Evolutionary conservation across 35 echinoderm and acorn worm species (phyloP), one percentile per base, ranked within the genome.

Genomic region (Holothuria glaberrima): DNA sequence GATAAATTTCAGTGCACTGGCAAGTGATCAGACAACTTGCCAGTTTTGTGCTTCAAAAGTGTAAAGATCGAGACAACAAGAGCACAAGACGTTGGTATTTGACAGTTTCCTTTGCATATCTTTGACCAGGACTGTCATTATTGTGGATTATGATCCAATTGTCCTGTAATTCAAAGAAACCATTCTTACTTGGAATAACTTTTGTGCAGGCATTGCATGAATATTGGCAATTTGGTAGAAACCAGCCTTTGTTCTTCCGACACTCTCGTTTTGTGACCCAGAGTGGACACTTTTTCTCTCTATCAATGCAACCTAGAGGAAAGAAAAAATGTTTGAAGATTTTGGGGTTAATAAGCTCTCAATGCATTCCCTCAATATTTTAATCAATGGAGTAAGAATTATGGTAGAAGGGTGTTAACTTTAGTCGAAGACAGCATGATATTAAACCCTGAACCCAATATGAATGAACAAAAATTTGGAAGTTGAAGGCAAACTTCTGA

Each of bases 251-350:
- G 41, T 87, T 87, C 50, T 71, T 87, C 22, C 66, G 27, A 33
- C 85, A 87, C 62, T 87, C 85, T 87, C 35, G 66, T 65, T 87
- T 50, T 50, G 85, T 87, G 5, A 24, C 85, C 85, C 85, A 87
- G 12, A 69, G 21, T 27, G 61, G 20, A 87, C 85, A 87, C 35
- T 71, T 87, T 50, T 87, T 87, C 30, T 87, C 62, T 70, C 67
- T 87, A 41, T 87, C 85, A 12, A 70, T 62, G 34, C 85, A 87
- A 87, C 12, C 85, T 87, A 62, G 21, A 28, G 46, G 67, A 70
- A 70, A 30, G 64, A 63, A 54, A 54, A 5, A 9, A 14, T 54
- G 1, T 54, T 54, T 41, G n/a, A n/a, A n/a, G n/a, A n/a, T n/a
- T n/a, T n/a, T n/a, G n/a, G n/a, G n/a, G n/a, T n/a, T n/a, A n/a